Percentiles rank a stretch among this genome's conserved stretches.
Evolutionary conservation across 2,113 vertebrate genomes (phyloP).

Genomic region (Tamias sibiricus): DNA sequence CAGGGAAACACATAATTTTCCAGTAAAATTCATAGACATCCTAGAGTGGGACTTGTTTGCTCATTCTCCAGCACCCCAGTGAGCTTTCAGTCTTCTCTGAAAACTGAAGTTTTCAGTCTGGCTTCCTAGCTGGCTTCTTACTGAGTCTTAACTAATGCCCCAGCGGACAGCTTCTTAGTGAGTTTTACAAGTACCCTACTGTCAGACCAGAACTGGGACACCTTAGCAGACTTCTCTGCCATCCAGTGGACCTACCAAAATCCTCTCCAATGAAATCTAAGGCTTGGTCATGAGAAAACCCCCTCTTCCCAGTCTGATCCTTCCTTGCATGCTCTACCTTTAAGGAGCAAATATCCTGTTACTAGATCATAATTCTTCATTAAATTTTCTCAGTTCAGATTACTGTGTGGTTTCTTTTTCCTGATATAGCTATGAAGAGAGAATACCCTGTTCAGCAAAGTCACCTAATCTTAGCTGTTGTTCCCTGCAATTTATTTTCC

Average conservation of each 20-base stretch:
- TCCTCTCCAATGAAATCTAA: not conserved
- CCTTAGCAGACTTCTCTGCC: not conserved
- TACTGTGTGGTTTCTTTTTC: not conserved
- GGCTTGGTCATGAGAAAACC: accelerated
- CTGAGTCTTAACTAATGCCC: not conserved
- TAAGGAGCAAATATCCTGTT: not conserved
- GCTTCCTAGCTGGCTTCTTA: not conserved
- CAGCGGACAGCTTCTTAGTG: not conserved
- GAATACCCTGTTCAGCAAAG: not conserved
- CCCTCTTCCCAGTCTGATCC: not conserved
- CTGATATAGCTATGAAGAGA: not conserved
- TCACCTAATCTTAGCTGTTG: not conserved
- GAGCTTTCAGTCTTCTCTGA: not conserved
- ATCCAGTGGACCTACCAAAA: not conserved
- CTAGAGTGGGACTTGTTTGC: not conserved
- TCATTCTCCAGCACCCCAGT: not conserved
- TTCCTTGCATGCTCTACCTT: not conserved
- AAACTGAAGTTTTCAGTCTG: no score
- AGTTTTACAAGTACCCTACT: not conserved
- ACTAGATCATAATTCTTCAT: not conserved
- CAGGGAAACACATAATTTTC: not conserved
- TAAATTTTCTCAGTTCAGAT: not conserved
- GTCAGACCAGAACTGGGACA: not conserved
- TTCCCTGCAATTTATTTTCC: not conserved
- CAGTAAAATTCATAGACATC: not conserved